A percentile compares a stretch with the other conserved stretches of the same genome.
Conservation (phyloP, 2,797 vertebrate genomes). For the Bufotes viridis region DNA sequence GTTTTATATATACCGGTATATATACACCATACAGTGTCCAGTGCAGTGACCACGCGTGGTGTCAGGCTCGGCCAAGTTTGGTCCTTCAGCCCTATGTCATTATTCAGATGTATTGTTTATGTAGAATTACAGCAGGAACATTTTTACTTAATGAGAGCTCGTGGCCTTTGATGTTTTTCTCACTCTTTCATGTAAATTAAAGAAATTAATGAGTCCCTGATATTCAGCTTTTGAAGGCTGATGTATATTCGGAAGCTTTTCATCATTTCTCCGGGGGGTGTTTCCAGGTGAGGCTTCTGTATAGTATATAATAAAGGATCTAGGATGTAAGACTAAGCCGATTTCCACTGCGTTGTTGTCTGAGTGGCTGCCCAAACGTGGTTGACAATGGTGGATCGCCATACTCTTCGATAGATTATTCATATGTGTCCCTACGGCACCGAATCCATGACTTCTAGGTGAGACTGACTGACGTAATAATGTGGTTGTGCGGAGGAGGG, state of each 20-base stretch:
- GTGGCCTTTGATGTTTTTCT: constrained; percentile 16
- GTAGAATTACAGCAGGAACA: not conserved
- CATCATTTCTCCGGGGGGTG: not conserved
- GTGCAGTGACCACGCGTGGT: not conserved
- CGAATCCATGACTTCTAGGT: no score
- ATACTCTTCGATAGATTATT: no score
- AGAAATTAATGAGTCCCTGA: constrained; percentile 40
- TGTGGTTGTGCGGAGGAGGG: no score
- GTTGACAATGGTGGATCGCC: no score
- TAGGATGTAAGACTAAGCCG: not conserved
- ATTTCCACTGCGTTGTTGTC: no score
- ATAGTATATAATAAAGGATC: not conserved
- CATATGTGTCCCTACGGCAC: no score
- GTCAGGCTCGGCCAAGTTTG: not conserved
- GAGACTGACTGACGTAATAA: no score
- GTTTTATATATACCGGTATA: constrained; percentile 26
- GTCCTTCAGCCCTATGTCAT: not conserved
- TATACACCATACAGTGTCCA: not conserved
- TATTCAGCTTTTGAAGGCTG: not conserved
- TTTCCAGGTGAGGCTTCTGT: not conserved
- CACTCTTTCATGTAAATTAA: constrained; percentile 37
- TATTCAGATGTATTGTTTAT: not conserved
- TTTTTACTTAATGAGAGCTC: not conserved
- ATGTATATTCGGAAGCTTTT: constrained; percentile 10
- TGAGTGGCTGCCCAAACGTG: no score